phyloP scores from a whole-genome alignment of 1,140 invertebrate species.

The Penaeus indicus region DNA sequence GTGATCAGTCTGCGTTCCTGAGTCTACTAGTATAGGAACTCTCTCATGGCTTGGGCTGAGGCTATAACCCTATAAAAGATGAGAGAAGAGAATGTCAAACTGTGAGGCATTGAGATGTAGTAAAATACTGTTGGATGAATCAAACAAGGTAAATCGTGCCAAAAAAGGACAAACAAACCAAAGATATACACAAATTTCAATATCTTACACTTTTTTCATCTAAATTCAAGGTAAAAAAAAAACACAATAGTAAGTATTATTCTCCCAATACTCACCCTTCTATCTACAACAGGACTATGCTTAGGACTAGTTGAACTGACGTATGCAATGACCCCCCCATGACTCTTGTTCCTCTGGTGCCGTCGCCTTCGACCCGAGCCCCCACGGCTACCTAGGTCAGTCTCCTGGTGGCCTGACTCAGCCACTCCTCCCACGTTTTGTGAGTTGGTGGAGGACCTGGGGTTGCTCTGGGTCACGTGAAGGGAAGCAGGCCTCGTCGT shows the following conservation, averaged over 20 bases:
- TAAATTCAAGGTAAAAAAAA: neutral
- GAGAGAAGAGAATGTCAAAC: neutral
- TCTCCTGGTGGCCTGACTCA: constrained; percentile 32
- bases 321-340: constrained; percentile 57
- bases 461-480: constrained; percentile 45
- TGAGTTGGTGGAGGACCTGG: neutral
- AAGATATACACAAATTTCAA: neutral
- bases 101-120: too few species aligned
- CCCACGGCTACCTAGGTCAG: neutral
- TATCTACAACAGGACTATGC: constrained; percentile 67
- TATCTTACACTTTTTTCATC: neutral
- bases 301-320: constrained; percentile 38
- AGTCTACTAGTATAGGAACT: constrained; percentile 64
- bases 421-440: neutral
- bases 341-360: constrained; percentile 65
- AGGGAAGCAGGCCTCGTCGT: constrained; percentile 63
- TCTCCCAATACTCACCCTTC: constrained; percentile 59
- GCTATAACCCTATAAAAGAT: constrained; percentile 51
- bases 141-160: neutral
- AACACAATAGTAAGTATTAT: too few species aligned
- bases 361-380: constrained; percentile 31
- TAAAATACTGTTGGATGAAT: neutral
- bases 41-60: constrained; percentile 65
- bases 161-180: neutral
- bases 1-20: constrained; percentile 67